phyloP scores from a whole-genome alignment of 2,113 vertebrate genomes.

The Ceratotherium simum region DNA sequence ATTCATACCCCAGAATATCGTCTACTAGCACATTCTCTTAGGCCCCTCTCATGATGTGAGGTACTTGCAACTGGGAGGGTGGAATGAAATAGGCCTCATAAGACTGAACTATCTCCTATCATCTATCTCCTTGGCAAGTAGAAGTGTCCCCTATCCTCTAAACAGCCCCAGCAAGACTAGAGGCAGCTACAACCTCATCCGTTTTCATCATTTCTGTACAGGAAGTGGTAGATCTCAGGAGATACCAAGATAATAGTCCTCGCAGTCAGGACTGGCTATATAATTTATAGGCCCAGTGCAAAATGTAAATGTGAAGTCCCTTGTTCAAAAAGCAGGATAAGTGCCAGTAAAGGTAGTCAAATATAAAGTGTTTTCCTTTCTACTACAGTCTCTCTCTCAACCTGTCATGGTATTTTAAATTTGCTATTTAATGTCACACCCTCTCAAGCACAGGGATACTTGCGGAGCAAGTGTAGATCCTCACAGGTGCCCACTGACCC shows the following conservation, averaged over 20 bases:
- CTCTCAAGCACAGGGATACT: background rate
- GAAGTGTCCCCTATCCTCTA: background rate
- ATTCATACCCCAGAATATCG: background rate
- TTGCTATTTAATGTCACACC: conserved; percentile 1
- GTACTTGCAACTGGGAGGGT: background rate
- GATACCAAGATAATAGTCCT: conserved; percentile 21
- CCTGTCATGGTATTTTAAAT: background rate
- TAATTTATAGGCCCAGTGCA: conserved; percentile 1
- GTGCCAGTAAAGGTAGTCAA: background rate
- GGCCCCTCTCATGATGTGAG: background rate
- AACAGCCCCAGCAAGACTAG: background rate
- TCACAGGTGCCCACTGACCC: background rate
- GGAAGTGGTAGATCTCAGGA: background rate
- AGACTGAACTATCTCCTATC: background rate
- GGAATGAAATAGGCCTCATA: background rate
- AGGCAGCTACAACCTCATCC: background rate
- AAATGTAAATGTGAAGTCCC: conserved; percentile 6
- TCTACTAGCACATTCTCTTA: background rate
- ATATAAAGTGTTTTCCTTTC: background rate
- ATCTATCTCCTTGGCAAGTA: background rate
- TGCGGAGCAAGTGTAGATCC: background rate
- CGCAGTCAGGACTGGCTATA: background rate
- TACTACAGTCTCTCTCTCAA: background rate
- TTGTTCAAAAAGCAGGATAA: background rate
- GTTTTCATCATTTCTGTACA: conserved; percentile 21